These are phyloP conservation scores for Agrochola circellaris DNA, from an alignment of 2,888 invertebrate genomes.

Conservation along the genomic window DNA sequence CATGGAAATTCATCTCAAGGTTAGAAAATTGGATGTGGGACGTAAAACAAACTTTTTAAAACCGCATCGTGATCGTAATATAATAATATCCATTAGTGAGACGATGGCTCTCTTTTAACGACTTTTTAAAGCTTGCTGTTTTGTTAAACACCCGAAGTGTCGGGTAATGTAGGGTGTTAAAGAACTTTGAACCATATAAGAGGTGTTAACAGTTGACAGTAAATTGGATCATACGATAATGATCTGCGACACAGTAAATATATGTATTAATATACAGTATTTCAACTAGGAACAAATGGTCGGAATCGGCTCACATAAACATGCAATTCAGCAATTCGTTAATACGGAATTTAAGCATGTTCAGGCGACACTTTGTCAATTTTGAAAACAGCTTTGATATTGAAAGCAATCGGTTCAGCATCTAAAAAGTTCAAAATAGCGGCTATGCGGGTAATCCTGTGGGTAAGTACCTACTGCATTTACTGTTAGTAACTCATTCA, in stretches of 20 bases:
- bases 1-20: conserved; percentile 22
- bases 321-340: no score
- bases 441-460: neutral
- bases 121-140: conserved; percentile 45
- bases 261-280: neutral
- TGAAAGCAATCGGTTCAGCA: neutral
- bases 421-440: neutral
- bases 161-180: conserved; percentile 16
- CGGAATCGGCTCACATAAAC: neutral
- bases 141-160: conserved; percentile 31
- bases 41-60: conserved; percentile 40
- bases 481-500: neutral
- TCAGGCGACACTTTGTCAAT: neutral
- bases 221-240: conserved; percentile 24
- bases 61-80: conserved; percentile 33
- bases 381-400: neutral
- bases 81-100: conserved; percentile 34
- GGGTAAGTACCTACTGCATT: no score
- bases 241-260: neutral
- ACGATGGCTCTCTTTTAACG: conserved; percentile 39
- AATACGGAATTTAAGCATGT: neutral
- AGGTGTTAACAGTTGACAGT: conserved; percentile 14
- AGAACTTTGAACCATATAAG: conserved; percentile 37
- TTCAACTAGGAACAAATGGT: neutral
- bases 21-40: conserved; percentile 9